Conservation (phyloP, 2,797 vertebrate species). For the Pipistrellus pygmaeus region DNA sequence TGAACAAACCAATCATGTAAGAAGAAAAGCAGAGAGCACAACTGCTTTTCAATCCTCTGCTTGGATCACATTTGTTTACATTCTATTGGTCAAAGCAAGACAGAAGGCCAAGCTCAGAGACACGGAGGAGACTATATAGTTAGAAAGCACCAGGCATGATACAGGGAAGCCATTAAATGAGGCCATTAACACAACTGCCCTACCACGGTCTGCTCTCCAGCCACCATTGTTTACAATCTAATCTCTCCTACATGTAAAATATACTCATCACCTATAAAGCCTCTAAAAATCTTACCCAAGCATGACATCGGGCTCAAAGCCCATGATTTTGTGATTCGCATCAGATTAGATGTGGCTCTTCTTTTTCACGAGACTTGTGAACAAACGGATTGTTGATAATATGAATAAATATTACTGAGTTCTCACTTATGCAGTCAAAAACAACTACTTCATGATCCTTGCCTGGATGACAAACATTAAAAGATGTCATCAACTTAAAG, state of each 20-base stretch:
- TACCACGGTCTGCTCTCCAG: background rate
- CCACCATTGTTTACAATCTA: background rate
- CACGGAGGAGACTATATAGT: background rate
- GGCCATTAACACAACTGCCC: background rate
- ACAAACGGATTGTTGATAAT: background rate
- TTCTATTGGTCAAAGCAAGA: background rate
- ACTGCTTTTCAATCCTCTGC: background rate
- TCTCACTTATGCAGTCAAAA: background rate
- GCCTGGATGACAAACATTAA: background rate
- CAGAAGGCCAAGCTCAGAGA: background rate
- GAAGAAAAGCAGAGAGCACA: background rate
- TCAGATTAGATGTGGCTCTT: background rate
- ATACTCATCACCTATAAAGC: background rate
- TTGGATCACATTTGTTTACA: background rate
- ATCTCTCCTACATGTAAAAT: background rate
- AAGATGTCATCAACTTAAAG: background rate
- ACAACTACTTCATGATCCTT: background rate
- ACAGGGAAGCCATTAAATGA: background rate
- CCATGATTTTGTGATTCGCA: background rate
- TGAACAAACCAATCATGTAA: background rate
- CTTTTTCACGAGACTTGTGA: background rate
- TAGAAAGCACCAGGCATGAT: background rate
- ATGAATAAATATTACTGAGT: background rate
- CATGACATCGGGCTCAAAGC: background rate
- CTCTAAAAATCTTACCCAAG: background rate